These are phyloP conservation scores for Plebejus argus DNA, from an alignment of 2,888 invertebrate genomes.

Conservation along the genomic window DNA sequence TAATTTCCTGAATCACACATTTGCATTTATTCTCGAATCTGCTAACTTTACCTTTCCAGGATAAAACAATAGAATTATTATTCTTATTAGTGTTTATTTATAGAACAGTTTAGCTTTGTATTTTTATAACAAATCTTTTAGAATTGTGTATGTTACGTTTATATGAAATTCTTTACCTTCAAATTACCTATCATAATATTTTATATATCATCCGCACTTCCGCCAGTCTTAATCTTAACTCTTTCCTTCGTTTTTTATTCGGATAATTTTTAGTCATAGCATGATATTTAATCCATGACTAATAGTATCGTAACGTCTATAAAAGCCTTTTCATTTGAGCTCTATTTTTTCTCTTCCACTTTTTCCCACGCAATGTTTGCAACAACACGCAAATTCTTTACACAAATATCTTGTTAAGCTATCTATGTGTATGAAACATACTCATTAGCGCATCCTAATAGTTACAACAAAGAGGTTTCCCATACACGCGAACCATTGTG, in stretches of 20 bases:
- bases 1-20: not conserved
- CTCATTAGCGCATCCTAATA: slow-evolving; percentile 27
- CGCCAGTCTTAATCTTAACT: not conserved
- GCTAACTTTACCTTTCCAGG: not conserved
- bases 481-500: slow-evolving; percentile 33
- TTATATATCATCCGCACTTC: not conserved
- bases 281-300: not conserved
- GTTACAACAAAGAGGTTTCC: slow-evolving; percentile 31
- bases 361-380: slow-evolving; percentile 10
- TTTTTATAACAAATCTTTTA: too few species aligned
- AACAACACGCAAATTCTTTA: not conserved
- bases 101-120: too few species aligned
- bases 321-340: not conserved
- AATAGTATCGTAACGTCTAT: not conserved
- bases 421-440: not conserved
- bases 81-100: too few species aligned
- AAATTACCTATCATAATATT: not conserved
- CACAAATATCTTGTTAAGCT: not conserved
- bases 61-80: not conserved
- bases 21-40: not conserved
- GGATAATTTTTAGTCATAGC: not conserved
- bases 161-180: too few species aligned
- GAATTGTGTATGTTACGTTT: too few species aligned
- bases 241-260: not conserved
- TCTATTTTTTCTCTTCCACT: not conserved